Evolutionary conservation across 2,113 vertebrate genomes (phyloP), one percentile per base, ranked within the genome.

Genomic region (Nothobranchius kuhntae): DNA sequence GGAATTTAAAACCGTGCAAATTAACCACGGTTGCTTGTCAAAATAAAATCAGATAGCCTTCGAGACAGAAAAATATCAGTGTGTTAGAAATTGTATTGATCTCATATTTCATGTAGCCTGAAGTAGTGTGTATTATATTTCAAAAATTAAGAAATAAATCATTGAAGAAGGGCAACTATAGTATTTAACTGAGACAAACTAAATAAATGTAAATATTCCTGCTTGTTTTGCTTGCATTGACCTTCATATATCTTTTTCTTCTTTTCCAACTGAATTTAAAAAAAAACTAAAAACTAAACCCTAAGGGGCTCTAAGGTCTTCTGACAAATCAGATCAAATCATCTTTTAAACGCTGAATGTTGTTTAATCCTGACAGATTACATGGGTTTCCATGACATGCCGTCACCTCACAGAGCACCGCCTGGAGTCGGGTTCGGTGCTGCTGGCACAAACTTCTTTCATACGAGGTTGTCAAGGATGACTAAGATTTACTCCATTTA

Each of bases 291-390:
- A 59, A 60, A 45, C 3, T 61, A 73, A 78, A 62, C 6, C 15
- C 21, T 9, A 0, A 44, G 17, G 9, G 1, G 8, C 10, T 9
- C 51, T 38, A 35, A 53, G 17, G 67, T 13, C 10, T 42, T 10
- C 50, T 63, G 0, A 54, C 52, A 52, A 38, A 61, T 57, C 48
- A 26, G 46, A 63, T 48, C 12, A 24, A 65, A 60, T 61, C 13
- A 40, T 21, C n/a, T n/a, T 45, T 53, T 38, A 53, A 65, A 69
- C 38, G 30, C 42, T 61, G 68, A 80, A 61, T 40, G 53, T 7
- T 13, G 45, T 65, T 58, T 17, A 55, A 65, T 76, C 57, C 42
- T 26, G 59, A 80, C 65, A 78, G 84, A 76, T 68, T 78, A 63
- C 61, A 55, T 38, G 62, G 9, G 17, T 74, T 53, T 77, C 68